Evolutionary conservation across 2,888 invertebrate species (phyloP), one percentile per base, ranked within the genome.

Genomic region (Cecidostiba fungosa): DNA sequence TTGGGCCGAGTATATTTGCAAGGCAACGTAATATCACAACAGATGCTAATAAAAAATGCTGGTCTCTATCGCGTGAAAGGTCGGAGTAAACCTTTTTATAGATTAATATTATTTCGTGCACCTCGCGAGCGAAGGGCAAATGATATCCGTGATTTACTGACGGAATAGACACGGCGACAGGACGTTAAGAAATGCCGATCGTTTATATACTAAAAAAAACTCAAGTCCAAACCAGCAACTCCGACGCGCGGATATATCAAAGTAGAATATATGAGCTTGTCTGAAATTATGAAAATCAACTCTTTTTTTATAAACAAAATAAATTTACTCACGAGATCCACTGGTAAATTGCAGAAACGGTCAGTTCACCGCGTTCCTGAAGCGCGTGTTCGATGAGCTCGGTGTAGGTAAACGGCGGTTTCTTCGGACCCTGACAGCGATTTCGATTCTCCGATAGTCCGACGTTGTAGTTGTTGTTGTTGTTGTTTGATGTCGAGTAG

Each of bases 371-470:
- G 91, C 96, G 97, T 93, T 98, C 98, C 89, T 96, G 95, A 87
- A 98, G 94, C 72, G 98, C 98, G 91, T 97, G 96, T 93, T 98
- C 98, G 89, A 98, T 98, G 89, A 98, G 95, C 93, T 98, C 98
- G 1, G 98, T 98, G 91, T 98, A 98, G 0, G 98, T 98, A 91
- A 97, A 97, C 0, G 98, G 97, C 29, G 98, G 98, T 91, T 98
- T 98, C 91, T 96, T 96, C 78, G 95, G 95, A 86, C 95, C 95
- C 70, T 39, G 4, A n/a, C 50, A n/a, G 0, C 81, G 81, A 39
- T 84, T 81, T 36, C 85, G 85, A 73, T 73, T 77, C 0, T 87
- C 87, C 66, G 79, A n/a, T 6, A 62, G 16, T 39, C 77, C 79
- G 72, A n/a, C 54, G 74, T 29, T 54, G 83, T 66, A 8, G 43